These are phyloP conservation scores for Machaerirhynchus nigripectus DNA, from an alignment of 2,113 vertebrate species.

Conservation along the genomic window DNA sequence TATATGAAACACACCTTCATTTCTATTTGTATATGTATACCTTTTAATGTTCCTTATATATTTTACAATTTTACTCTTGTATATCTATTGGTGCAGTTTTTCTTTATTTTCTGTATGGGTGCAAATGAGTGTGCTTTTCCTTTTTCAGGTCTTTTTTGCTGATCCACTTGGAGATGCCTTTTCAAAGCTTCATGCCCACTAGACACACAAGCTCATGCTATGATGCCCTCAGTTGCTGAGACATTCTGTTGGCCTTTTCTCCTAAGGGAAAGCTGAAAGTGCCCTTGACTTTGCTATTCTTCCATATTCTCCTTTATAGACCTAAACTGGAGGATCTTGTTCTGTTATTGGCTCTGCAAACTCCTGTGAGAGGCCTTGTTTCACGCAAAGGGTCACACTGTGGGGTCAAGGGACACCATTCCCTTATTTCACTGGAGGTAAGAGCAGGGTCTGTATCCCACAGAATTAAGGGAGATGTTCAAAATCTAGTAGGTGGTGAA, in stretches of 20 bases:
- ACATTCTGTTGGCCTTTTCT: neutral
- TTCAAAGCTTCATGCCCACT: neutral
- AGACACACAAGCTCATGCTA: neutral
- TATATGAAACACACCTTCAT: accelerated
- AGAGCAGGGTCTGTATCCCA: neutral
- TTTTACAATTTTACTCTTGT: neutral
- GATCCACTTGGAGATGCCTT: neutral
- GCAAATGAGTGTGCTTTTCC: neutral
- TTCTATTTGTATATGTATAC: neutral
- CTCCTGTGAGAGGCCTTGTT: neutral
- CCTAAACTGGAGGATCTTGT: accelerated
- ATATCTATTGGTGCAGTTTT: neutral
- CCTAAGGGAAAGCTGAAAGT: neutral
- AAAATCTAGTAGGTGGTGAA: neutral
- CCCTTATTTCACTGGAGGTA: neutral
- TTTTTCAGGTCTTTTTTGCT: neutral
- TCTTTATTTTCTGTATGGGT: neutral
- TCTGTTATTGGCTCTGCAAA: neutral
- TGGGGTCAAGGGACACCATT: neutral
- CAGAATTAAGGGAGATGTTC: neutral
- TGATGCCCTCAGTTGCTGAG: accelerated
- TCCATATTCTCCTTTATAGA: neutral
- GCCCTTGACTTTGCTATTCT: neutral
- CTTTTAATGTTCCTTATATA: neutral
- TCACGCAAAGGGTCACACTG: accelerated